These are phyloP conservation scores for Drosophila maculinotata DNA, from an alignment of 2,888 invertebrate genomes.

Conservation along the genomic window DNA sequence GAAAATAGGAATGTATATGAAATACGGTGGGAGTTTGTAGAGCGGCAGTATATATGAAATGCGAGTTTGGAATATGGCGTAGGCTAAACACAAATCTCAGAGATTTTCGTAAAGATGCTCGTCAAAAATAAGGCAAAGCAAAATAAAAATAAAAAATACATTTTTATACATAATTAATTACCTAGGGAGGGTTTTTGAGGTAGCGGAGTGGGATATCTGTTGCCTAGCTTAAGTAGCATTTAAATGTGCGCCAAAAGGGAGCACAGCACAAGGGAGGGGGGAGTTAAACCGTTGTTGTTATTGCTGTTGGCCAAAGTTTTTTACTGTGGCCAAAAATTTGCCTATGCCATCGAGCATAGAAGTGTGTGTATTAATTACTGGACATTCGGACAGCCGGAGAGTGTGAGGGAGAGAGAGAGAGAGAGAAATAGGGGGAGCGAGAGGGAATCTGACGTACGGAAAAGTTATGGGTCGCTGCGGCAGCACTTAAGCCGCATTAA, in stretches of 20 bases:
- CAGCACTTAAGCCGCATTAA: constrained; percentile 71
- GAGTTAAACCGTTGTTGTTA: background rate
- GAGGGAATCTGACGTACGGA: constrained; percentile 21
- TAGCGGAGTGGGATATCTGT: constrained; percentile 2
- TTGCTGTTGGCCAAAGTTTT: constrained; percentile 22
- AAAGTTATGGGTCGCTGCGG: constrained; percentile 42
- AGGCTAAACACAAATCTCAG: background rate
- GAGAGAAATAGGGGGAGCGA: background rate
- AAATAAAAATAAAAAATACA: constrained; percentile 16
- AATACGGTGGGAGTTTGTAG: background rate
- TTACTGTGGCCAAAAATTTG: constrained; percentile 16
- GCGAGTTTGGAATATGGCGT: background rate
- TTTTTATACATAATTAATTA: constrained; percentile 75
- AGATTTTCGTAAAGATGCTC: constrained; percentile 19
- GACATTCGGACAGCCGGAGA: constrained; percentile 5
- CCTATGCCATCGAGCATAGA: no score
- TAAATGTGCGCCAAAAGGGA: constrained; percentile 27
- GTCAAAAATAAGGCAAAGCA: constrained; percentile 3
- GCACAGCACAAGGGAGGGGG: background rate
- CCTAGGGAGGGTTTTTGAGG: constrained; percentile 1
- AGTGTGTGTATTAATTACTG: constrained; percentile 50
- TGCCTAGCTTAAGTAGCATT: constrained; percentile 55
- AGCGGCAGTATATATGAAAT: background rate
- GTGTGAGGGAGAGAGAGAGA: background rate
- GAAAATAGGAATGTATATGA: constrained; percentile 10